These are phyloP conservation scores for Acipenser ruthenus DNA, from an alignment of 2,797 vertebrate species.

Conservation along the genomic window DNA sequence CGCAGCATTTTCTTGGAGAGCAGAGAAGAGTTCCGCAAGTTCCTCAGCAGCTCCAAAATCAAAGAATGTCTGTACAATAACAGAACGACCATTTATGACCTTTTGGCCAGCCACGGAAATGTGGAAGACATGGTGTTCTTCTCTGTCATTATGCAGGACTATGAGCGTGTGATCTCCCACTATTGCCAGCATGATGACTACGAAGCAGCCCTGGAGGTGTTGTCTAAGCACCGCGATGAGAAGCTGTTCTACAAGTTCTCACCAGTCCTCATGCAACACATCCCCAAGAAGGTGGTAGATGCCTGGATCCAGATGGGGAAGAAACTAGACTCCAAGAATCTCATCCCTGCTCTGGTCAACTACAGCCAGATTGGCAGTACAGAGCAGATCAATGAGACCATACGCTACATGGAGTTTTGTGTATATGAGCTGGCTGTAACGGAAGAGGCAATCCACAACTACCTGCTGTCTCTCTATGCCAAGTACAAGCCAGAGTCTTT, in stretches of 20 bases:
- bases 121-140: slow-evolving; percentile 97
- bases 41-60: slow-evolving; percentile 76
- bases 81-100: slow-evolving; percentile 85
- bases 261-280: slow-evolving; percentile 91
- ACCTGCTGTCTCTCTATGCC: slow-evolving; percentile 88
- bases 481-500: slow-evolving; percentile 79
- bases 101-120: slow-evolving; percentile 91
- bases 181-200: slow-evolving; percentile 95
- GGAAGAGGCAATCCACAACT: slow-evolving; percentile 96
- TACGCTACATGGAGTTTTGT: slow-evolving; percentile 97
- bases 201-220: slow-evolving; percentile 78
- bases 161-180: slow-evolving; percentile 88
- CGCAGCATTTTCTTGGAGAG: slow-evolving; percentile 65
- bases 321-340: slow-evolving; percentile 83
- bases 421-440: slow-evolving; percentile 83
- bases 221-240: slow-evolving; percentile 84
- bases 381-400: slow-evolving; percentile 89
- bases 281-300: slow-evolving; percentile 86
- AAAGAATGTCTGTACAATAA: slow-evolving; percentile 91
- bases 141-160: slow-evolving; percentile 95
- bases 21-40: slow-evolving; percentile 76
- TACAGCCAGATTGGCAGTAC: slow-evolving; percentile 91
- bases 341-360: slow-evolving; percentile 95
- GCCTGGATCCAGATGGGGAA: slow-evolving; percentile 93
- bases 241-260: slow-evolving; percentile 97